Percentiles rank a stretch among this genome's conserved stretches.
Conservation (phyloP, 2,797 vertebrate genomes). For the Spondyliosoma cantharus region DNA sequence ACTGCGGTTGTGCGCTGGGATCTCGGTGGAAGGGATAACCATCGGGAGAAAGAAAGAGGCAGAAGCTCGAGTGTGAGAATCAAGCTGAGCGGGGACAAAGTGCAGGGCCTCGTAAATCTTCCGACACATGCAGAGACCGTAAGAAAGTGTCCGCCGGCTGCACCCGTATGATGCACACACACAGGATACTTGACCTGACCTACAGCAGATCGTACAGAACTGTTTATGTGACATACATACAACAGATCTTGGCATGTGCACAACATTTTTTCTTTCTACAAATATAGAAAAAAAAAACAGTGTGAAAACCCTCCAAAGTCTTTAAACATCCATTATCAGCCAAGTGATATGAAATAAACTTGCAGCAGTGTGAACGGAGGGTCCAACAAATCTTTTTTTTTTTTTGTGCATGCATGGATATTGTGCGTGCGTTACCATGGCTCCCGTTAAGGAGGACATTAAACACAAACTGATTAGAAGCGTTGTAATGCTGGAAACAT, state of each 20-base stretch:
- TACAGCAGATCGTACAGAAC: conserved; percentile 27
- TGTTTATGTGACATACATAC: conserved; percentile 23
- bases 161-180: conserved; percentile 15
- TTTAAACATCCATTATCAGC: conserved; percentile 18
- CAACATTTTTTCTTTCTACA: neutral
- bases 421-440: neutral
- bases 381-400: conserved; percentile 4
- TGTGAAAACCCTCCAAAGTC: conserved; percentile 17
- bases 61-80: conserved; percentile 20
- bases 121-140: conserved; percentile 59
- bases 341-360: conserved; percentile 17
- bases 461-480: conserved; percentile 50
- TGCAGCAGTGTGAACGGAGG: neutral
- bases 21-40: conserved; percentile 27
- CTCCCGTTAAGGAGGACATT: conserved; percentile 7
- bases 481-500: conserved; percentile 31
- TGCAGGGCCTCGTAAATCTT: conserved; percentile 64
- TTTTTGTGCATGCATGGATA: neutral
- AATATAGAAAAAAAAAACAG: conserved; percentile 20
- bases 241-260: conserved; percentile 15
- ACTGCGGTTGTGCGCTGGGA: conserved; percentile 43
- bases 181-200: conserved; percentile 38
- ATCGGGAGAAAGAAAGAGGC: conserved; percentile 6
- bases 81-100: conserved; percentile 25
- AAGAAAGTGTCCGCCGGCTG: conserved; percentile 20